phyloP scores from a whole-genome alignment of 2,797 vertebrate genomes.

The Enteromius fasciolatus region DNA sequence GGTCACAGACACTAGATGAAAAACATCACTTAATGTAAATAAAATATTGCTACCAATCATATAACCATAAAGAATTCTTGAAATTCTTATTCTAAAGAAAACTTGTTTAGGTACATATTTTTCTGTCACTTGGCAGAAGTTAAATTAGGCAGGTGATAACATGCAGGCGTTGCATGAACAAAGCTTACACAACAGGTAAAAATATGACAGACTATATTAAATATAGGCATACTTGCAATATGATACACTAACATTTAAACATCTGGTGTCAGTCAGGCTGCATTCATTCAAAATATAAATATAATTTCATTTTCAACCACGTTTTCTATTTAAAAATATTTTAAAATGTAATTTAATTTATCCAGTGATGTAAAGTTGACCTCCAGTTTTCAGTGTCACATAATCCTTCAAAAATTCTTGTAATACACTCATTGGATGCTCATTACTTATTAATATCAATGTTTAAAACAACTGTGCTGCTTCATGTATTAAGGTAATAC shows the following conservation, averaged over 20 bases:
- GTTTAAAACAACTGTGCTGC: neutral
- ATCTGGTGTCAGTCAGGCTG: too few relatives aligned
- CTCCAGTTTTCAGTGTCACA: neutral
- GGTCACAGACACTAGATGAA: neutral
- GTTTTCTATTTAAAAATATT: neutral
- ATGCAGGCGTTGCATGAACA: neutral
- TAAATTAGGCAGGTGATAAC: neutral
- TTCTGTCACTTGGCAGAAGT: neutral
- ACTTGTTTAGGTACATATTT: neutral
- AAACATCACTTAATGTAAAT: neutral
- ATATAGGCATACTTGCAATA: neutral
- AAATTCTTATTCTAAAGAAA: too few relatives aligned
- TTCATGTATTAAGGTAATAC: neutral
- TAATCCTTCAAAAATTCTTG: neutral
- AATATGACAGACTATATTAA: neutral
- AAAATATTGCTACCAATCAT: neutral
- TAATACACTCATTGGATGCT: neutral
- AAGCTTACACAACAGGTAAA: neutral
- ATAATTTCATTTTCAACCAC: neutral
- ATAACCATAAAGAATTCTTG: neutral
- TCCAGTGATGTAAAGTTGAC: neutral
- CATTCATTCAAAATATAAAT: neutral
- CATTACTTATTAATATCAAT: neutral
- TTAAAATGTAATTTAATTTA: neutral
- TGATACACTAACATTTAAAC: neutral